These are phyloP conservation scores for Taurulus bubalis DNA, from an alignment of 2,113 vertebrate genomes.

Conservation along the genomic window DNA sequence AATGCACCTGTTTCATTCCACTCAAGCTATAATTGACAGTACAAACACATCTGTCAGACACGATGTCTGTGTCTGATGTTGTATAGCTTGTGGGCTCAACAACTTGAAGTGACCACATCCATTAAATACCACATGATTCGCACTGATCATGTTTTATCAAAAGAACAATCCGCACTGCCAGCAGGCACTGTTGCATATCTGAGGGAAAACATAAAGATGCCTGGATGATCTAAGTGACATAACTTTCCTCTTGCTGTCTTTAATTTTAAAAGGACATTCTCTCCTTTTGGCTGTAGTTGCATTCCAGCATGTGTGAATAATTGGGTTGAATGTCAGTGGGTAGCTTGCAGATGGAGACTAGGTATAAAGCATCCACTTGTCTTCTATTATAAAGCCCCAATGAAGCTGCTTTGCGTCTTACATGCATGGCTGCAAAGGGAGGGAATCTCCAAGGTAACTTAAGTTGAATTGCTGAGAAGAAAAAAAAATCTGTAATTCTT, in stretches of 20 bases:
- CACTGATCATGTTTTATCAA: conserved; percentile 27
- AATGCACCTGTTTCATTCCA: background rate
- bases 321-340: conserved; percentile 82
- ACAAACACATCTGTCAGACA: background rate
- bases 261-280: conserved; percentile 77
- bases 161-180: conserved; percentile 34
- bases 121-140: conserved; percentile 49
- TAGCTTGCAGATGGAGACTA: conserved; percentile 69
- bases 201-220: conserved; percentile 52
- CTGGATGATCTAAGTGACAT: conserved; percentile 61
- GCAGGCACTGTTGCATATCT: conserved; percentile 41
- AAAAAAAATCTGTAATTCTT: background rate
- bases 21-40: background rate
- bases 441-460: conserved; percentile 19
- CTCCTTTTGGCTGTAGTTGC: conserved; percentile 72
- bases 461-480: conserved; percentile 2
- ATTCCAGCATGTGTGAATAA: conserved; percentile 80
- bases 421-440: conserved; percentile 9
- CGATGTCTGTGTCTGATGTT: conserved; percentile 4
- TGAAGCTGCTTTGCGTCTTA: conserved; percentile 45
- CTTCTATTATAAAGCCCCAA: conserved; percentile 67
- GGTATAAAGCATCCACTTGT: conserved; percentile 64
- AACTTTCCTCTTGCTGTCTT: conserved; percentile 64
- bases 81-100: conserved; percentile 6
- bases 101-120: conserved; percentile 24